A percentile compares a stretch with the other conserved stretches of the same genome.
phyloP scores from a whole-genome alignment of 2,113 vertebrate genomes.

The Ornithorhynchus anatinus region DNA sequence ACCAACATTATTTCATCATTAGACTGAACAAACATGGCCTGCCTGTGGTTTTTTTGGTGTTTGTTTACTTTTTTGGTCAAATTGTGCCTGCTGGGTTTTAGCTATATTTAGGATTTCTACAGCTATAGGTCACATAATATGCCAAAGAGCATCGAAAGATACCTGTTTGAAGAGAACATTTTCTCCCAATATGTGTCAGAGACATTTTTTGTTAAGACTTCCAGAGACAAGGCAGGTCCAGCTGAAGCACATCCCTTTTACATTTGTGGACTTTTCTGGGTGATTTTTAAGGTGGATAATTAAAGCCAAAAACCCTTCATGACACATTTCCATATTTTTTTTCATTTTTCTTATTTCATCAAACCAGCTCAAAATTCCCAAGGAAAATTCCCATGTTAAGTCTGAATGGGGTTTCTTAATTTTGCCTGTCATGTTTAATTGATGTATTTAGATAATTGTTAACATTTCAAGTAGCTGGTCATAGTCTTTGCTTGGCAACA shows the following conservation, averaged over 20 bases:
- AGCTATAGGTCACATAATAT: too few species aligned
- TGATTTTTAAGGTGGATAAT: constrained; percentile 34
- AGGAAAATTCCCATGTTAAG: constrained; percentile 47
- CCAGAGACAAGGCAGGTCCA: constrained; percentile 2
- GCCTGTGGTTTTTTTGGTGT: rapidly evolving
- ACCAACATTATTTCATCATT: neutral
- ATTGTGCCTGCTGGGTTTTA: neutral
- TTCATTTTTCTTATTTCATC: constrained; percentile 30
- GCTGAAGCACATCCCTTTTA: neutral
- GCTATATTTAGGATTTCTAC: neutral
- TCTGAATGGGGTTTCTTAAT: constrained; percentile 55
- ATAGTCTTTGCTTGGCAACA: constrained; percentile 18
- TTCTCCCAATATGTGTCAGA: neutral
- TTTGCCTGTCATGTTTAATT: constrained; percentile 56
- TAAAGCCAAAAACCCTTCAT: constrained; percentile 26
- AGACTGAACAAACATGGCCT: neutral
- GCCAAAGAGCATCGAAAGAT: too few species aligned
- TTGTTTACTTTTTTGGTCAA: neutral
- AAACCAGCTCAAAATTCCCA: constrained; percentile 35
- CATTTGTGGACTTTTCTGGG: constrained; percentile 22
- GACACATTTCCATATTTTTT: constrained; percentile 4
- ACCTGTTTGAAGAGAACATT: neutral
- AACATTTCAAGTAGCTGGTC: constrained; percentile 34
- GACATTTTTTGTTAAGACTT: constrained; percentile 7
- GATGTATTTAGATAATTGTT: constrained; percentile 27